Base-by-base conservation (phyloP, 2,888 invertebrate genomes). In the Megaustenia siamemsis region DNA sequence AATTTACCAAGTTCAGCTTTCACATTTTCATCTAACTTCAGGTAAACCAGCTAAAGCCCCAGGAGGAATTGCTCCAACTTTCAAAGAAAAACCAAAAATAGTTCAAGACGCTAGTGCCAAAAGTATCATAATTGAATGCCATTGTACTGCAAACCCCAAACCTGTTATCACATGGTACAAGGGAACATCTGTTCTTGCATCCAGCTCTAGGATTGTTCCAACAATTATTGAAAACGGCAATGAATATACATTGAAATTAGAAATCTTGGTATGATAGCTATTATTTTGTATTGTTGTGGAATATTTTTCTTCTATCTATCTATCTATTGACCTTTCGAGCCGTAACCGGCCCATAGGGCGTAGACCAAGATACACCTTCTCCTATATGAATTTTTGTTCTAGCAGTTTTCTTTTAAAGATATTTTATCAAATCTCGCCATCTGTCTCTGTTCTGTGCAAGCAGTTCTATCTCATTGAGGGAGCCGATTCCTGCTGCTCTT, bases 81-180 rank as follows among this genome's bases (percentile, higher is more conserved):
- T 99, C 94, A 96, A 98, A 94, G 98, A 98, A 95, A 99, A 99
- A 95, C 99, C 99, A 89, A 96, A 97, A 95, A 99, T 99, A 95
- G 97, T 98, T 95, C 99, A 99, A 94, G 98, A 98, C 95, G 98
- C 98, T 94, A 97, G 97, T 93, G 99, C 98, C 91, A 98, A 98
- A 90, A 96, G 98, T 92, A 98, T 99, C 92, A 97, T 98, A 87
- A 98, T 99, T 97, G 97, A 98, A 95, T 99, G 99, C 95, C 96
- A 96, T 92, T 97, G 97, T 82, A 94, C 94, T 94, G 98, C 98
- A 73, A 97, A 97, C 95, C 98, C 99, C 89, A 97, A 97, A 95
- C 98, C 99, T 77, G 96, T 96, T 90, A 97, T 98, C 88, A 97
- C 97, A 90, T 99, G 99, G 99, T 98, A 96, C 95, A 96, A 98